Conservation (phyloP, 2,797 vertebrate genomes). For the Falco biarmicus region DNA sequence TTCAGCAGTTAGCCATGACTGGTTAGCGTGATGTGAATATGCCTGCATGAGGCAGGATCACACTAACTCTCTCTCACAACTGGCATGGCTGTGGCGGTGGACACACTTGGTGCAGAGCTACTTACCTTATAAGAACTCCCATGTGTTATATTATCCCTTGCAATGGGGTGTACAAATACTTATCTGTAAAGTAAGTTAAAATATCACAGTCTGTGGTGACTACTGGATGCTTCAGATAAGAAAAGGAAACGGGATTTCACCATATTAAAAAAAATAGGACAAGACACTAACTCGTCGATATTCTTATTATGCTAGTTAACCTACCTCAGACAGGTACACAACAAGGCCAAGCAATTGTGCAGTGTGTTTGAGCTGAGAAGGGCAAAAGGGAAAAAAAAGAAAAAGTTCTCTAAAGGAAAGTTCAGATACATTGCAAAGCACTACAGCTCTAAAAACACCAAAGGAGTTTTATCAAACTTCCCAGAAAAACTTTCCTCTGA, state of each 20-base stretch:
- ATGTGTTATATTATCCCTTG: neutral
- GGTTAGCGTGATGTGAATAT: neutral
- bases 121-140: neutral
- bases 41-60: neutral
- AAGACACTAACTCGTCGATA: neutral
- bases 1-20: neutral
- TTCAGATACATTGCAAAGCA: conserved; percentile 53
- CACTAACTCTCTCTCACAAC: rapidly evolving
- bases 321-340: conserved; percentile 10
- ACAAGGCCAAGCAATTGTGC: conserved; percentile 13
- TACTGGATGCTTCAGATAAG: neutral
- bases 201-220: neutral
- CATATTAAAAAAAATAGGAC: neutral
- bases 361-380: conserved; percentile 8
- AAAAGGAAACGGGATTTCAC: neutral
- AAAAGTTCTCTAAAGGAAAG: conserved; percentile 17
- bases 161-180: neutral
- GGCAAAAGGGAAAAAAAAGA: neutral
- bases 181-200: neutral
- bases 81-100: neutral
- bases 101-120: neutral
- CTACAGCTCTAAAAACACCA: conserved; percentile 40
- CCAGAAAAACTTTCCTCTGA: conserved; percentile 46
- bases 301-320: neutral
- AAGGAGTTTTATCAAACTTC: conserved; percentile 39